These are phyloP conservation scores for Drosophila oshimai DNA, from an alignment of 1,140 invertebrate genomes.

Conservation along the genomic window DNA sequence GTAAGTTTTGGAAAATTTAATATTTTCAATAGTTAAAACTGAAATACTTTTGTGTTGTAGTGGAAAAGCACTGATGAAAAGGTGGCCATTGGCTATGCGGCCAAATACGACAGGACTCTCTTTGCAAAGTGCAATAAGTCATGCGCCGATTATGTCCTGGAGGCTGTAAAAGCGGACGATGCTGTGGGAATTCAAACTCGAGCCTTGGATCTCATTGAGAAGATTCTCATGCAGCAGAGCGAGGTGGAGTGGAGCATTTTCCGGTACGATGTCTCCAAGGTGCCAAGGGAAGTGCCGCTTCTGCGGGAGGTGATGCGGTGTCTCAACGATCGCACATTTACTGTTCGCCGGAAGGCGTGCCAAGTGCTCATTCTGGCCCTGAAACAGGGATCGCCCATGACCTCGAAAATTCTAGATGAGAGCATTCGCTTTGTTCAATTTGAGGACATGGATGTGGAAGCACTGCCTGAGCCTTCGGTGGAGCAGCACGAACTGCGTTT, in stretches of 20 bases:
- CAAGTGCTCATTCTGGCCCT: conserved; percentile 60
- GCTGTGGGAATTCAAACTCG: conserved; percentile 60
- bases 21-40: neutral
- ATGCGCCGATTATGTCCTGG: conserved; percentile 51
- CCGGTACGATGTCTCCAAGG: conserved; percentile 71
- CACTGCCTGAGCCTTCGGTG: conserved; percentile 22
- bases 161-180: conserved; percentile 65
- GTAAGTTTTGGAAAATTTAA: conserved; percentile 27
- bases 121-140: conserved; percentile 78
- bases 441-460: conserved; percentile 36
- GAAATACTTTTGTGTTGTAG: conserved; percentile 8
- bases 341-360: conserved; percentile 68
- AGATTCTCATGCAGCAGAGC: conserved; percentile 66
- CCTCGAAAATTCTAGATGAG: conserved; percentile 64
- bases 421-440: conserved; percentile 61
- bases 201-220: conserved; percentile 62
- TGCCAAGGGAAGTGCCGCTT: conserved; percentile 68
- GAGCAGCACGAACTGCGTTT: conserved; percentile 52
- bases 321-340: conserved; percentile 66
- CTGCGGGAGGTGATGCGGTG: conserved; percentile 60
- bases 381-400: conserved; percentile 65
- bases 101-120: conserved; percentile 78
- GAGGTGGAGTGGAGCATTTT: conserved; percentile 78
- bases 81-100: conserved; percentile 73
- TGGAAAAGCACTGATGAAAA: conserved; percentile 68